Conservation (phyloP, 2,113 vertebrate genomes). For the Hippocampus barbouri region DNA sequence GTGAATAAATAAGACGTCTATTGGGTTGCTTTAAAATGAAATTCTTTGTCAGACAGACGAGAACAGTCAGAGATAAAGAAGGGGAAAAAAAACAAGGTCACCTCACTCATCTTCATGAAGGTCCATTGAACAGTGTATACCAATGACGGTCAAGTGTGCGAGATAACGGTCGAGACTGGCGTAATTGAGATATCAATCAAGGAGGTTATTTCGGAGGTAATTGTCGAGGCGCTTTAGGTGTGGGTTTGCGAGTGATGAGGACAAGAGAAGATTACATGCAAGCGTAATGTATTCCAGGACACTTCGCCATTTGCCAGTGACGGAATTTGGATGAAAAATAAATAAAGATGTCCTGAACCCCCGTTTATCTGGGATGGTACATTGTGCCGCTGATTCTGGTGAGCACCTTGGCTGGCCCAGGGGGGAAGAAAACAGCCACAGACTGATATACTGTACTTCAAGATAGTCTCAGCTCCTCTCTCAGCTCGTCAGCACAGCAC, state of each 20-base stretch:
- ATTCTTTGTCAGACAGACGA: not conserved
- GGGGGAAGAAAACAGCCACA: no score
- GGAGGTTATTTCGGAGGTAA: slow-evolving; percentile 72
- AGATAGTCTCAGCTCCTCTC: not conserved
- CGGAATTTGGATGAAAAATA: not conserved
- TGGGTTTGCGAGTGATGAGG: slow-evolving; percentile 36
- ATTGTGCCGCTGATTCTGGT: no score
- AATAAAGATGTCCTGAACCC: no score
- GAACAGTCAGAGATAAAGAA: not conserved
- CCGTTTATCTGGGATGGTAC: no score
- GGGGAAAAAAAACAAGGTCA: slow-evolving; percentile 55
- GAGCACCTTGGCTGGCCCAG: no score
- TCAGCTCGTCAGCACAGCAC: not conserved
- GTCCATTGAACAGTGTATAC: slow-evolving; percentile 45
- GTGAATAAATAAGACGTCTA: not conserved
- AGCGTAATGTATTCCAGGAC: no score
- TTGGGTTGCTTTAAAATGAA: not conserved
- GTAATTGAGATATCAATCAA: slow-evolving; percentile 77
- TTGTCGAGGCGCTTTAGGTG: slow-evolving; percentile 61
- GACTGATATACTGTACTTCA: not conserved
- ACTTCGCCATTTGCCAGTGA: no score
- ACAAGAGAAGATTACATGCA: slow-evolving; percentile 24
- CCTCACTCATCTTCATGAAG: slow-evolving; percentile 45
- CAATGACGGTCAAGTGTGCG: slow-evolving; percentile 52
- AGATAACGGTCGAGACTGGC: slow-evolving; percentile 65